phyloP scores from a whole-genome alignment of 2,113 vertebrate genomes.

The Mus musculus region DNA sequence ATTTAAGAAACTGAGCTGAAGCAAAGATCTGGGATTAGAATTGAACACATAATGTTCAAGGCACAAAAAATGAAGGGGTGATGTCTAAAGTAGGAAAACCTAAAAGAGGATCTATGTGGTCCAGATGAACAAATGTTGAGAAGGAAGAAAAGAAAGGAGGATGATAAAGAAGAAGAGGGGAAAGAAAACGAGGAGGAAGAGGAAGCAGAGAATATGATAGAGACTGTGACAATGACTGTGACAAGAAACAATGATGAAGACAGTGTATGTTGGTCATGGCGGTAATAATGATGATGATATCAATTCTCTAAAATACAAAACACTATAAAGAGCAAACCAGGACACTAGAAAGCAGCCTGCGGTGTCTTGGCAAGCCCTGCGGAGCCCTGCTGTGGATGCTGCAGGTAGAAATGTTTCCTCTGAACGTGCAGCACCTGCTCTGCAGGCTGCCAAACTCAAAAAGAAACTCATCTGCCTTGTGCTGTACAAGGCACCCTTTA shows the following conservation, averaged over 20 bases:
- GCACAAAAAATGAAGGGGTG: background rate
- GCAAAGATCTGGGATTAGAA: background rate
- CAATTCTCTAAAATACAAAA: background rate
- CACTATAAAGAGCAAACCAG: background rate
- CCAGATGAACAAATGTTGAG: background rate
- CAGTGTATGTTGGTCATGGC: background rate
- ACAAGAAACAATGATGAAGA: background rate
- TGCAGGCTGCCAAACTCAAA: background rate
- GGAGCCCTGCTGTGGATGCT: fast-evolving
- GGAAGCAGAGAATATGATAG: background rate
- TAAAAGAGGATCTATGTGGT: background rate
- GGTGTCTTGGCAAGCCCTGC: fast-evolving
- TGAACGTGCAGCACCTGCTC: fast-evolving
- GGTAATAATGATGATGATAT: background rate
- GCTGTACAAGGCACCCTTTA: background rate
- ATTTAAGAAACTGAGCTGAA: background rate
- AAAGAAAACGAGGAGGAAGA: too few species aligned
- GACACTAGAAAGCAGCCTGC: background rate
- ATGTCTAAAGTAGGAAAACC: background rate
- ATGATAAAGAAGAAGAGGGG: background rate
- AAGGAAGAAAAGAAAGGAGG: background rate
- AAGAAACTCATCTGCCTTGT: background rate
- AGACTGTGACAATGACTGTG: too few species aligned
- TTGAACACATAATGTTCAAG: background rate
- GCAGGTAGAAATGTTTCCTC: background rate